Base-by-base conservation (phyloP, 1,140 invertebrate genomes). In the Tetramorium simillimum region DNA sequence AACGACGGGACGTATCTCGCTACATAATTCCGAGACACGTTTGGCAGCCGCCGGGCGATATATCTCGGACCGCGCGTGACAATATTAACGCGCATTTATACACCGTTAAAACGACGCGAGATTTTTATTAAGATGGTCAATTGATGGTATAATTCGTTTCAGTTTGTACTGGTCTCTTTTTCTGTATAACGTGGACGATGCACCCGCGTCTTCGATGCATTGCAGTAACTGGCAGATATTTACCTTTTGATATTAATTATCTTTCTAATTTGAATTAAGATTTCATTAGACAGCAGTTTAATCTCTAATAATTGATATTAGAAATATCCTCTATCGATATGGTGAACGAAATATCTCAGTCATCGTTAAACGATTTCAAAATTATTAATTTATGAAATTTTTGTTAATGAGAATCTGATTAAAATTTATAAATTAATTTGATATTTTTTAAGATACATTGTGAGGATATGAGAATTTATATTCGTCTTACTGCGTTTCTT, bases 1-100 rank as follows among this genome's bases (percentile, higher is more conserved):
- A 73, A 73, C 80, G 80, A 10, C 28, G 80, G 53, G 40, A 75
- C 69, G 21, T 73, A 40, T 82, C 78, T 60, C 73, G 37, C 78
- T 72, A 33, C 62, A 37, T 84, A 73, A 73, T 62, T 75, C 53
- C 69, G 43, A 49, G 37, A 70, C 69, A 37, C 40, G 40, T 62
- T 60, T 33, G 53, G 46, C 53, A 33, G 18, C 24, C 37, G 24
- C 16, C 69, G 4, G 12, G 18, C 53, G 18, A 84, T 81, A 46
- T 53, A 58, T 53, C 33, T 40, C 14, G 14, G 18, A 12, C 14
- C 16, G 9, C 16, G 9, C 37, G n/a, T 62, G 53, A 75, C 53
- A 78, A 49, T 37, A 72, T 81, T 81, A 72, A 46, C 67, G 51
- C 40, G 28, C 53, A 33, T 73, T 73, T 73, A 33, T 60, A 62